A percentile compares a stretch with the other conserved stretches of the same genome.
These are phyloP conservation scores for Trachelus iudaicus DNA, from an alignment of 2,888 invertebrate genomes.

Conservation along the genomic window DNA sequence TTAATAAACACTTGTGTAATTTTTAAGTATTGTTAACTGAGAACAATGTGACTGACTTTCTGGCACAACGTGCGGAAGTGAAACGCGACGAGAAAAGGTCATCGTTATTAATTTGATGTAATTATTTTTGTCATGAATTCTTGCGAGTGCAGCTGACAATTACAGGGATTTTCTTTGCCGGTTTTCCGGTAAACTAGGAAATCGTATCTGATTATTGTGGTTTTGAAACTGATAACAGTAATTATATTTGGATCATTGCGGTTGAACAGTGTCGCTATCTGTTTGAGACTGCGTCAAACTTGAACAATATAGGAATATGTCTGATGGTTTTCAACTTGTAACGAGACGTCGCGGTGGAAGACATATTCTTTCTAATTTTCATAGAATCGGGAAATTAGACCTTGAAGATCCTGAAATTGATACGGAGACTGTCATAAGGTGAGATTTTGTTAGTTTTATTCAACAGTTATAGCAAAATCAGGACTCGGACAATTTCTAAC, in stretches of 20 bases:
- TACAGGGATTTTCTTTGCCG: neutral
- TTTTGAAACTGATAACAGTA: neutral
- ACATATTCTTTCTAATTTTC: neutral
- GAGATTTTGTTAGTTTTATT: constrained; percentile 17
- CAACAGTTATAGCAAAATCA: neutral
- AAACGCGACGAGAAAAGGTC: neutral
- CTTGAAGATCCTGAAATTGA: constrained; percentile 26
- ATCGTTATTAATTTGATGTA: neutral
- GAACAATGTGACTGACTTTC: neutral
- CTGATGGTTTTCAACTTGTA: constrained; percentile 30
- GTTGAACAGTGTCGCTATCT: neutral
- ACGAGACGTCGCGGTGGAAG: constrained; percentile 23
- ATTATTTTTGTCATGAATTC: neutral
- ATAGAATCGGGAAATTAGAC: constrained; percentile 2
- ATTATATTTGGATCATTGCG: neutral
- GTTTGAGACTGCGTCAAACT: neutral
- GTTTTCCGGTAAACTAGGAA: neutral
- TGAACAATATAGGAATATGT: neutral
- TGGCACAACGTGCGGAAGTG: neutral
- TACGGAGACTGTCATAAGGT: constrained; percentile 37
- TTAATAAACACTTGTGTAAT: neutral
- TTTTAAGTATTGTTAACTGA: neutral
- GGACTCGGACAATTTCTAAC: neutral
- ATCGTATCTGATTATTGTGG: neutral
- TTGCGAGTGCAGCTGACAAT: neutral